Evolutionary conservation across 2,797 vertebrate species (phyloP).

Genomic region (Falco concolor): DNA sequence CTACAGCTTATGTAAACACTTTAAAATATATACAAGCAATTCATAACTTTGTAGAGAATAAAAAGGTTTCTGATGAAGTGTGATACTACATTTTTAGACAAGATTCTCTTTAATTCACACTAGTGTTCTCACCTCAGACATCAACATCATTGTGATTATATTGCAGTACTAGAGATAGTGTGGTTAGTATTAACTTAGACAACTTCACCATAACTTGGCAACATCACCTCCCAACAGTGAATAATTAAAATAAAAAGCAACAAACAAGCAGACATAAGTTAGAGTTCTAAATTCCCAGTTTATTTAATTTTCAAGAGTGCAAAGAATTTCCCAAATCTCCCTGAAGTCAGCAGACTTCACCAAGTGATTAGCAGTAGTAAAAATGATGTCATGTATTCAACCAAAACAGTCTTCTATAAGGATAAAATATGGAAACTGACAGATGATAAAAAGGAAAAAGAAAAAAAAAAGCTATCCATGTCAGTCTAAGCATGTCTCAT

Average conservation of each 20-base stretch:
- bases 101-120: not conserved
- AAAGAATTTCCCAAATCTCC: not conserved
- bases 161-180: not conserved
- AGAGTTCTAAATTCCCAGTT: not conserved
- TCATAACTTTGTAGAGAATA: not conserved
- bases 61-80: not conserved
- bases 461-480: not conserved
- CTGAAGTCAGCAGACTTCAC: not conserved
- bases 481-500: not conserved
- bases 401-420: not conserved
- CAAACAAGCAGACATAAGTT: accelerated
- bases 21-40: not conserved
- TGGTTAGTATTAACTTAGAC: not conserved
- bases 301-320: not conserved
- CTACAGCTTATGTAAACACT: not conserved
- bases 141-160: not conserved
- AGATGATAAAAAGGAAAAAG: not conserved
- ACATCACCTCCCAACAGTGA: not conserved
- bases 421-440: not conserved
- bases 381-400: not conserved
- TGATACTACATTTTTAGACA: not conserved
- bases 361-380: not conserved
- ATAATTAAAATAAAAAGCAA: not conserved
- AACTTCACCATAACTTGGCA: not conserved
- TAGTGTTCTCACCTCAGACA: not conserved